phyloP scores from a whole-genome alignment of 2,113 vertebrate species.

The Nannobrachium achirus region DNA sequence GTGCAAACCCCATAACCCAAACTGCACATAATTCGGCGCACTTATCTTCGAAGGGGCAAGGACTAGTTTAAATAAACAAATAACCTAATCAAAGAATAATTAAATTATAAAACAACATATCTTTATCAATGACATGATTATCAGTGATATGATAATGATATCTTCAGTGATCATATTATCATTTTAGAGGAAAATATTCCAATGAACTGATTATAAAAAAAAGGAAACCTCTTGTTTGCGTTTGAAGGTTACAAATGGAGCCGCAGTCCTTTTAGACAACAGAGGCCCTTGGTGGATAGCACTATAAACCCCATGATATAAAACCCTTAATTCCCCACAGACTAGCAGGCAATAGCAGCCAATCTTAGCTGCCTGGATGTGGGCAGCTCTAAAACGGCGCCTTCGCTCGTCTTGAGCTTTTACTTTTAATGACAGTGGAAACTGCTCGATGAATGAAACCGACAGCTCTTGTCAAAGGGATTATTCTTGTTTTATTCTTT shows the following conservation, averaged over 20 bases:
- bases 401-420: conserved; percentile 35
- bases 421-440: conserved; percentile 60
- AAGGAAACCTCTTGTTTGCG: conserved; percentile 21
- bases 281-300: background rate
- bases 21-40: too few species aligned
- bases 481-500: conserved; percentile 42
- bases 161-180: background rate
- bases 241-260: conserved; percentile 40
- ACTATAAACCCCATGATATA: conserved; percentile 56
- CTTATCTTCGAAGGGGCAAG: too few species aligned
- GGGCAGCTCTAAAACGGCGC: conserved; percentile 65
- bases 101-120: background rate
- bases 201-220: conserved; percentile 3
- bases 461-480: conserved; percentile 45
- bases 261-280: conserved; percentile 52
- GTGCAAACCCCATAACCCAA: too few species aligned
- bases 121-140: background rate
- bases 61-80: too few species aligned
- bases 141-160: background rate
- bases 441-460: conserved; percentile 50
- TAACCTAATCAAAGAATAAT: conserved; percentile 3
- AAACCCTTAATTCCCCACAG: conserved; percentile 54
- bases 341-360: conserved; percentile 43
- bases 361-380: conserved; percentile 59
- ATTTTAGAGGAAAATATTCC: background rate